These are phyloP conservation scores for Macroglossus sobrinus DNA, from an alignment of 2,113 vertebrate species.

Conservation along the genomic window DNA sequence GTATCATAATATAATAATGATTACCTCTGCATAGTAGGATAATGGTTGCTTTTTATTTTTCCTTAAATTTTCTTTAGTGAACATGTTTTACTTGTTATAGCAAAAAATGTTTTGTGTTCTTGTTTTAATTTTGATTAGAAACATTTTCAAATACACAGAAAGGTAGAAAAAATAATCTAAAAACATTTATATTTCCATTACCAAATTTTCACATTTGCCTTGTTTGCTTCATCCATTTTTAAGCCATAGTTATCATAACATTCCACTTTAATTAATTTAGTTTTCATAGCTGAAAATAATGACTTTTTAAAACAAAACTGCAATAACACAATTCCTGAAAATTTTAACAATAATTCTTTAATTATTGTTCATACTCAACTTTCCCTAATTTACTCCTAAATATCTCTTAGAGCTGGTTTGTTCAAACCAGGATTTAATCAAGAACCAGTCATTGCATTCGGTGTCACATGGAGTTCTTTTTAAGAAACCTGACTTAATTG, in stretches of 20 bases:
- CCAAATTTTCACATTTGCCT: neutral
- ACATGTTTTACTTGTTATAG: neutral
- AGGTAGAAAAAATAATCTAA: neutral
- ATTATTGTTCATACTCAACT: neutral
- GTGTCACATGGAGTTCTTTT: neutral
- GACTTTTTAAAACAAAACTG: neutral
- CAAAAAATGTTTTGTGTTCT: neutral
- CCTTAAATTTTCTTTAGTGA: neutral
- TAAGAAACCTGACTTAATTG: neutral
- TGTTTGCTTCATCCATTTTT: constrained; percentile 6
- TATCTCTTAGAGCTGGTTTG: neutral
- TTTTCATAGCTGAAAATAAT: neutral
- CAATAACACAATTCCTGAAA: neutral
- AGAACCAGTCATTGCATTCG: neutral
- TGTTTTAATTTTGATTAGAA: neutral
- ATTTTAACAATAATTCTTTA: neutral
- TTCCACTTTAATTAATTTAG: neutral
- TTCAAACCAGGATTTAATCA: neutral
- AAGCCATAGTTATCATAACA: neutral
- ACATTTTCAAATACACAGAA: neutral
- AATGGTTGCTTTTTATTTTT: neutral
- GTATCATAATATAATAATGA: neutral
- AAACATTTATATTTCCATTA: neutral
- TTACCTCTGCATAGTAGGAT: neutral
- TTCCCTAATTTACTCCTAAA: neutral